These are phyloP conservation scores for Henricia sp. DNA, from an alignment of 53 echinoderm and acorn worm genomes.

Conservation along the genomic window DNA sequence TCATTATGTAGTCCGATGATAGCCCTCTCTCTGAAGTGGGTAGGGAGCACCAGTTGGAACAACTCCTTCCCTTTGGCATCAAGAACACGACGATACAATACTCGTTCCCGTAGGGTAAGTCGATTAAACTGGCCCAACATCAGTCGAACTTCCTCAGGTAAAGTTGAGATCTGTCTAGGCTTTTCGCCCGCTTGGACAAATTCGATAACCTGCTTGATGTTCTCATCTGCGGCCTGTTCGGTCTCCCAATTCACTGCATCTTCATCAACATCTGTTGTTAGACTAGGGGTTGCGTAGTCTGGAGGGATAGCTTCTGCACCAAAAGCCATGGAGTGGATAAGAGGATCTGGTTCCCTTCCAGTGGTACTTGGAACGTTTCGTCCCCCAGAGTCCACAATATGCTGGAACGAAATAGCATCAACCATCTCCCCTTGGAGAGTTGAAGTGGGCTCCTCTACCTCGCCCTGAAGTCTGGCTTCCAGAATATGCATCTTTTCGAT, in stretches of 20 bases:
- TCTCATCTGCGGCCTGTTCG: constrained; percentile 5
- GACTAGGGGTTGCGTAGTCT: not conserved
- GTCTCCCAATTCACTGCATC: not conserved
- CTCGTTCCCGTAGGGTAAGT: not conserved
- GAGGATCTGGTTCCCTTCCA: too few species aligned
- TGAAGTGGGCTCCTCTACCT: not conserved
- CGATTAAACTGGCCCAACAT: constrained; percentile 7
- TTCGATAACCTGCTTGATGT: constrained; percentile 18
- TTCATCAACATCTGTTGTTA: not conserved
- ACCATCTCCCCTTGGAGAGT: not conserved
- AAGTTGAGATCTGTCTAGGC: not conserved
- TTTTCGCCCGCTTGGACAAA: not conserved
- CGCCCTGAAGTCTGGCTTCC: not conserved
- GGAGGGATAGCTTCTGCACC: constrained; percentile 1
- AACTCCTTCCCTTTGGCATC: constrained; percentile 17
- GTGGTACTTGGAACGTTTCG: too few species aligned
- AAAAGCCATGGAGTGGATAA: not conserved
- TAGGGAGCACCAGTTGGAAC: constrained; percentile 62
- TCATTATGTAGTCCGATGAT: constrained; percentile 55
- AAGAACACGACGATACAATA: constrained; percentile 13
- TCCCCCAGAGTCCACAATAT: not conserved
- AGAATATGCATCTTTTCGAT: not conserved
- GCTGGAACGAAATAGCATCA: not conserved
- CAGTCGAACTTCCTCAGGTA: not conserved
- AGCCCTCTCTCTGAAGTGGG: constrained; percentile 29